Evolutionary conservation across 1,140 invertebrate species (phyloP), one percentile per base, ranked within the genome.

Genomic region (Dryas iulia): DNA sequence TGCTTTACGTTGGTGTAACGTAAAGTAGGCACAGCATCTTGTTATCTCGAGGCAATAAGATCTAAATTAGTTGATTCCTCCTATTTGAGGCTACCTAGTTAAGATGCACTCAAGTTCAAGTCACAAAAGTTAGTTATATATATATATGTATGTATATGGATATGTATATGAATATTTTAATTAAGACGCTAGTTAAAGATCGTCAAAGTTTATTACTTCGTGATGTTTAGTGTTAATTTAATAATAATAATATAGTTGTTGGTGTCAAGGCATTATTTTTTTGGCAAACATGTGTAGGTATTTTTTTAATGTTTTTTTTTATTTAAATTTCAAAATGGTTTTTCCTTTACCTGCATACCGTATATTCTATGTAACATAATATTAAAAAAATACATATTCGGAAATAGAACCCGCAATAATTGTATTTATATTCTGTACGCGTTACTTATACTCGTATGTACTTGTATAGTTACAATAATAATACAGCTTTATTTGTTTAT

Each of bases 31-130:
- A 23, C 25, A 3, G 21, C 12, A 3, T 61, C 52, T 21, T 52
- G 35, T 61, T 52, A 71, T 61, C 39, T 4, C n/a, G 4, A 54
- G 0, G n/a, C 0, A 2, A 31, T 71, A 74, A 66, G 67, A 66
- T 71, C 30, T 24, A 56, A 5, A 63, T 61, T 58, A 2, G 74
- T n/a, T n/a, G 2, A 21, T 0, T 47, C 21, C 23, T 4, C 26
- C 24, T 52, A 61, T 14, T 47, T 28, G 30, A 12, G 33, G 53
- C 10, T 66, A 52, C 24, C 18, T 26, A 23, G 11, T 26, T 18
- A 6, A 39, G 39, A 61, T 52, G 35, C 24, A 52, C 25, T 31
- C 78, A 79, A 83, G 83, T 79, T 84, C 76, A 76, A 80, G 72
- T 71, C 64, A 65, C 67, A 61, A 47, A 60, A 62, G 62, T 56